Conservation (phyloP, 2,888 invertebrate species). For the Drosophila subsilvestris region DNA sequence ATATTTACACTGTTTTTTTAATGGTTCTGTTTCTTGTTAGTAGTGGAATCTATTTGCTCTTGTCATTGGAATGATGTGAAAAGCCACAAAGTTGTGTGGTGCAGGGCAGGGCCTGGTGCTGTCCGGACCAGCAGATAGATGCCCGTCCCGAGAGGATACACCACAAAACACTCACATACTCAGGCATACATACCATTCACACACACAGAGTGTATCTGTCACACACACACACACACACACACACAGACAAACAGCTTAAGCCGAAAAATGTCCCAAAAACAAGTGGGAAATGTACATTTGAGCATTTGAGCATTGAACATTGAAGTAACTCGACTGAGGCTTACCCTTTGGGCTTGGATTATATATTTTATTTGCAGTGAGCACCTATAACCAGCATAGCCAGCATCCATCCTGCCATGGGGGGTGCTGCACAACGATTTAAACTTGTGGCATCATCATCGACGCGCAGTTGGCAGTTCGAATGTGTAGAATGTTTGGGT, state of each 20-base stretch:
- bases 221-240: slow-evolving; percentile 16
- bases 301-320: not conserved
- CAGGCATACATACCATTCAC: slow-evolving; percentile 22
- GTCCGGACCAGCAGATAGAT: not conserved
- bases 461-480: slow-evolving; percentile 41
- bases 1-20: slow-evolving; percentile 4
- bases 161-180: slow-evolving; percentile 23
- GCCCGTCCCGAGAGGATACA: not conserved
- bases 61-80: slow-evolving; percentile 74
- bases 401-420: not conserved
- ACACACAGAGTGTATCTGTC: slow-evolving; percentile 2
- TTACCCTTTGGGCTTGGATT: slow-evolving; percentile 9
- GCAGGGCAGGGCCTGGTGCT: slow-evolving; percentile 32
- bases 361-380: not conserved
- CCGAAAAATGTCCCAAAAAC: slow-evolving; percentile 37
- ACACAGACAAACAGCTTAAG: slow-evolving; percentile 26
- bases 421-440: slow-evolving; percentile 52
- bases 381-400: too few species aligned
- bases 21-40: slow-evolving; percentile 7
- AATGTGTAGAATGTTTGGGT: slow-evolving; percentile 34
- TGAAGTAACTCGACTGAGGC: slow-evolving; percentile 1
- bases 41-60: slow-evolving; percentile 59
- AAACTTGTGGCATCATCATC: slow-evolving; percentile 72
- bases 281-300: not conserved
- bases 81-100: slow-evolving; percentile 66